Evolutionary conservation across 2,888 invertebrate species (phyloP), one percentile per base, ranked within the genome.

Genomic region (Cryptocephalus primarius): DNA sequence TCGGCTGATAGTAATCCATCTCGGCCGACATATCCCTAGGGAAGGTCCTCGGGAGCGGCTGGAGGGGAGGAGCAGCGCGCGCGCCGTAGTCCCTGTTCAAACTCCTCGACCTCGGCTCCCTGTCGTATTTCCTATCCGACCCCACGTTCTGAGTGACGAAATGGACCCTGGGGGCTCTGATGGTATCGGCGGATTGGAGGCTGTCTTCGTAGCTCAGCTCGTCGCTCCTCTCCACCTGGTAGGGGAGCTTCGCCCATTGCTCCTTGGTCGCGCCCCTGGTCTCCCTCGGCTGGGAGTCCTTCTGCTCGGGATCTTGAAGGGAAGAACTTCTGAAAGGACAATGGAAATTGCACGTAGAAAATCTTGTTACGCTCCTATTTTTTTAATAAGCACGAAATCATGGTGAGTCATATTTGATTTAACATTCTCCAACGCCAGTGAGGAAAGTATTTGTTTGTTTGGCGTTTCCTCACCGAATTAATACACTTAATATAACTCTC

Each of bases 121-220:
- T 52, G 13, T 61, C 59, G 34, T 59, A 60, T 32, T 55, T 56
- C 32, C 48, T 43, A 31, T 60, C 45, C 11, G 50, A 38, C 6
- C 56, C 56, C 44, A 64, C 58, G 40, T 62, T 58, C 40, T 81
- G 80, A 0, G 82, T 82, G 10, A 82, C 78, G 56, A 82, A 82
- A 63, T 82, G 79, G 1, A 82, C 79, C 56, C 80, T 66, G 1
- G 82, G 81, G 67, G 80, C 79, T 55, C 80, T 68, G 4, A 78
- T 73, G 58, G 74, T 75, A 13, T 79, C 79, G 47, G 75, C 75
- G 3, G 74, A 74, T 32, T 77, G 75, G 0, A 75, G 71, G 3
- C 78, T 65, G 10, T 72, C 70, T 39, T 73, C 71, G 32, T 48
- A 50, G 10, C 41, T 34, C 9, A 50, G 13, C 39, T 55, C 54